A percentile compares a stretch with the other conserved stretches of the same genome.
phyloP scores from a whole-genome alignment of 2,797 vertebrate genomes.

The Acipenser ruthenus region DNA sequence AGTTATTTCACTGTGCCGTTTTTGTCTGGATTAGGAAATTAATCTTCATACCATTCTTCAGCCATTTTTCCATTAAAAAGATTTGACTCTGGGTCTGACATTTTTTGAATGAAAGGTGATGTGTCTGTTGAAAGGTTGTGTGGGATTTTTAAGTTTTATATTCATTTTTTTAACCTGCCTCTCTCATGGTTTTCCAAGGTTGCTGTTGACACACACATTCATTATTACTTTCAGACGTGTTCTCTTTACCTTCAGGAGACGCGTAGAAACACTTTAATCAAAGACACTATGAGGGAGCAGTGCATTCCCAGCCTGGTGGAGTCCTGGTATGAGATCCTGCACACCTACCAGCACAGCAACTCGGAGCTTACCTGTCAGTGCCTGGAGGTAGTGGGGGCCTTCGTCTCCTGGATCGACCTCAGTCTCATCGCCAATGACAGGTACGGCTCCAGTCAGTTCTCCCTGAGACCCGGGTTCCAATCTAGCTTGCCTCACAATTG shows the following conservation, averaged over 20 bases:
- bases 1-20: too few relatives aligned
- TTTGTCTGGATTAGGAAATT: too few relatives aligned
- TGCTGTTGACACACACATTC: not conserved
- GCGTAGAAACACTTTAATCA: constrained; percentile 87
- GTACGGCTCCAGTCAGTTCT: constrained; percentile 38
- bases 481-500: too few relatives aligned
- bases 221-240: not conserved
- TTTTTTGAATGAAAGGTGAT: too few relatives aligned
- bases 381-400: constrained; percentile 95
- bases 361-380: constrained; percentile 96
- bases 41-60: too few relatives aligned
- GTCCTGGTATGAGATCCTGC: constrained; percentile 97
- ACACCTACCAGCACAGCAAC: constrained; percentile 84
- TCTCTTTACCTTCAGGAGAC: constrained; percentile 63
- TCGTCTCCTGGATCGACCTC: constrained; percentile 96
- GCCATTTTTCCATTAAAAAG: too few relatives aligned
- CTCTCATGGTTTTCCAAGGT: fast-evolving
- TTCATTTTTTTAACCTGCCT: not conserved
- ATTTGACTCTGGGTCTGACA: too few relatives aligned
- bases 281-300: constrained; percentile 91
- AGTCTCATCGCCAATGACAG: constrained; percentile 95
- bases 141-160: too few relatives aligned
- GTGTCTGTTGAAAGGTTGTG: too few relatives aligned
- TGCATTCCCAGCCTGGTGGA: constrained; percentile 93
- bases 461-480: too few relatives aligned